Evolutionary conservation across 1,140 invertebrate genomes (phyloP), one percentile per base, ranked within the genome.

Genomic region (Scylla paramamosain): DNA sequence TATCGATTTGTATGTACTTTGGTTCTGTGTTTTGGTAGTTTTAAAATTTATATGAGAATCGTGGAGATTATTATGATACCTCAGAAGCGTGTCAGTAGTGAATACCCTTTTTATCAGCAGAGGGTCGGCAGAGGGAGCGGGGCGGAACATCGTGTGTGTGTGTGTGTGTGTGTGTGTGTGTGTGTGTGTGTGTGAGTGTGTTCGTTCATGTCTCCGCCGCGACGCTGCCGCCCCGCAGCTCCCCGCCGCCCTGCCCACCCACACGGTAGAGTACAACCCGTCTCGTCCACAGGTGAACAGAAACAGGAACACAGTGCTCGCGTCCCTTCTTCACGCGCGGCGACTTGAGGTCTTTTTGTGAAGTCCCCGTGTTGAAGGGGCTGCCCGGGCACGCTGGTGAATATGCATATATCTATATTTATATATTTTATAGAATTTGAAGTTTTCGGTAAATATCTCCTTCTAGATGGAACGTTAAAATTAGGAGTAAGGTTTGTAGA

Each of bases 231-330:
- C 31, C 46, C 32, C 12, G 29, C 29, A n/a, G 39, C 25, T 32
- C 31, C 31, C 45, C 45, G n/a, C 45, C 28, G 32, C 45, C 86
- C 31, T 88, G 31, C 14, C 45, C 31, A 25, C 59, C 25, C 29
- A 83, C 39, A 82, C 67, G 39, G 29, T 83, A 92, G 67, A 84
- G 91, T 83, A 92, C 91, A 92, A 92, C 89, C 48, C 48, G 48
- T 31, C 89, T 91, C 89, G 89, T 91, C 89, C 89, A 91, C 89
- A 91, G 39, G 7, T 91, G 48, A 52, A 91, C 89, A 32, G 59
- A 29, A 91, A 52, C 89, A 91, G 12, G 46, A 91, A 91, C 48
- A 91, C 89, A 59, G 89, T 29, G 89, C 46, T 59, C 12, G 14
- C 48, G 59, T 6, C 89, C 89, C 48, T 59, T 59, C 28, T 20